These are phyloP conservation scores for Proisotoma minuta DNA, from an alignment of 2,888 invertebrate species.

Conservation along the genomic window DNA sequence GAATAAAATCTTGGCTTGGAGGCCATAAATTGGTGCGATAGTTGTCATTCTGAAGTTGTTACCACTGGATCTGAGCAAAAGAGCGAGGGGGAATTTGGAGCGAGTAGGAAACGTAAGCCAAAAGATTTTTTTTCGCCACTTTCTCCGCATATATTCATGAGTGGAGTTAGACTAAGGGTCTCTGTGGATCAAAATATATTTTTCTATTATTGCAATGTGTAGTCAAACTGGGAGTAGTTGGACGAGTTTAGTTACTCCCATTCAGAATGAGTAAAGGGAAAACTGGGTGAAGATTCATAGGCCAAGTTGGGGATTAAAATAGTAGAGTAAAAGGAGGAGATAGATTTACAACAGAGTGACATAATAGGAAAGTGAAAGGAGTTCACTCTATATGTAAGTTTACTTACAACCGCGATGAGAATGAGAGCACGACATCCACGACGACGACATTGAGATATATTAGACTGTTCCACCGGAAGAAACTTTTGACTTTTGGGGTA, in stretches of 20 bases:
- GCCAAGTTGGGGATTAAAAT: constrained; percentile 12
- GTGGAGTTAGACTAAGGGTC: too few relatives aligned
- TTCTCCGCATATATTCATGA: not conserved
- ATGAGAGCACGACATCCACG: constrained; percentile 30
- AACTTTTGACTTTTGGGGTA: constrained; percentile 48
- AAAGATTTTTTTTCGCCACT: constrained; percentile 4
- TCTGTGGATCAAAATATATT: not conserved
- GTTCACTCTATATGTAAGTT: not conserved
- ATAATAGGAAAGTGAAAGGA: constrained; percentile 14
- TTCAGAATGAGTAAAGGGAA: not conserved
- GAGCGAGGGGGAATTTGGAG: not conserved
- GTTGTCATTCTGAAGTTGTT: not conserved
- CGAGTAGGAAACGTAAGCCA: constrained; percentile 10
- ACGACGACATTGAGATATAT: constrained; percentile 47
- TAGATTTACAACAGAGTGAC: constrained; percentile 8
- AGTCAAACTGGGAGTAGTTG: not conserved
- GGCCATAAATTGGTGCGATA: not conserved
- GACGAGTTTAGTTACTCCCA: not conserved
- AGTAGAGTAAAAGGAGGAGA: constrained; percentile 8
- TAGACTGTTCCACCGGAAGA: constrained; percentile 45
- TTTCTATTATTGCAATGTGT: not conserved
- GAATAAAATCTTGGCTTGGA: too few relatives aligned
- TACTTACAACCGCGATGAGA: not conserved
- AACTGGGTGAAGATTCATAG: constrained; percentile 16
- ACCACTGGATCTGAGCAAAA: constrained; percentile 8